Evolutionary conservation across 2,888 invertebrate genomes (phyloP), one percentile per base, ranked within the genome.

Genomic region (Caenorhabditis drosophilae): DNA sequence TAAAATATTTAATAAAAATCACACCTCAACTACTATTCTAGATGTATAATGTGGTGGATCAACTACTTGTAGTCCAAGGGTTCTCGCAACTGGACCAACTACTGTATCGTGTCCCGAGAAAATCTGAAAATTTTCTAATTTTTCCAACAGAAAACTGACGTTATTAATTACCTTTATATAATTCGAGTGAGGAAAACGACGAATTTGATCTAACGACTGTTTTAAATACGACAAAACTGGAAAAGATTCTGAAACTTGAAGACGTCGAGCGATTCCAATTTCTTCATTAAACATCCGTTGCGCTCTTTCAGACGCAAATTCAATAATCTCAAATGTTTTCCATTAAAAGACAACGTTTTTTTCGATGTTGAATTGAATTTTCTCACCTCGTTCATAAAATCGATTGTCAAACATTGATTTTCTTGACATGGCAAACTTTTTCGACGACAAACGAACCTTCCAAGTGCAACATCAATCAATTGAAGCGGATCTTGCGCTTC

Each of bases 31-130:
- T 2, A 92, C 89, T 75, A 95, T 87, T 52, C 95, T 87, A 0
- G 93, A 90, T 0, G 92, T 93, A 84, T 93, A 96, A 22, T 90
- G 89, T 44, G 93, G 90, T 67, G 85, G 55, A 80, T 84, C 45
- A 11, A 68, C 48, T 35, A 62, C 67, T 11, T 60, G 67, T 45
- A 75, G 42, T n/a, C 68, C 53, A n/a, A 75, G 61, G 23, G 58
- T 58, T 45, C 73, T 66, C 1, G 70, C 53, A n/a, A 73, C 44
- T 12, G 75, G 75, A 23, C 62, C 73, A 20, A 75, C 63, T 16
- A 63, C 63, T 6, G 59, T 42, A 16, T 75, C 75, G 40, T 75
- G 75, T 9, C 66, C 75, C n/a, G 75, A 75, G 47, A 73, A 67
- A 34, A 75, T 61, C 75, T 72, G 51, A 38, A 58, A 31, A 42